Percentiles rank a stretch among this genome's conserved stretches.
Evolutionary conservation across 2,797 vertebrate species (phyloP).

Genomic region (Notolepis coatsorum): DNA sequence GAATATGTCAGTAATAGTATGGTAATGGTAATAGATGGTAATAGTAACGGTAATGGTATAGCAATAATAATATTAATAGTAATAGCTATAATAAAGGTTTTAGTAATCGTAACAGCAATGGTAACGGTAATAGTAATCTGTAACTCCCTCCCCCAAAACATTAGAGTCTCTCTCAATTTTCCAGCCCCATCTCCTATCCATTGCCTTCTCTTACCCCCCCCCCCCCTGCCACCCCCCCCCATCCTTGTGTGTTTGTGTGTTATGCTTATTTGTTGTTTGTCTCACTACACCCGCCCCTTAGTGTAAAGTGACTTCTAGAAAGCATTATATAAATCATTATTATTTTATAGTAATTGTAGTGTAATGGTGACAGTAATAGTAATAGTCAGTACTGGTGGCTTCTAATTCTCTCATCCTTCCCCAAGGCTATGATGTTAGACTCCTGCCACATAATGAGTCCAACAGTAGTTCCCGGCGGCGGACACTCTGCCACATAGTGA

Average conservation of each 20-base stretch:
- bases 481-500: constrained; percentile 40
- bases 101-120: background rate
- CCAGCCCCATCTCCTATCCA: too few species aligned
- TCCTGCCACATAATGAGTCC: constrained; percentile 53
- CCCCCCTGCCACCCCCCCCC: too few species aligned
- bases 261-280: too few species aligned
- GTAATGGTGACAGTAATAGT: constrained; percentile 2
- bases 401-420: constrained; percentile 21
- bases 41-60: background rate
- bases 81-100: background rate
- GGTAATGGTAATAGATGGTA: background rate
- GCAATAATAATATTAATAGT: background rate
- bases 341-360: too few species aligned
- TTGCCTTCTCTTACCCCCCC: too few species aligned
- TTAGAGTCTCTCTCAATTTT: too few species aligned
- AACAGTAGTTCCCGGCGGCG: constrained; percentile 14
- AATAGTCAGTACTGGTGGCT: constrained; percentile 25
- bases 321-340: too few species aligned
- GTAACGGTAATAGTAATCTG: background rate
- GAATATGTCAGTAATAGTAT: background rate
- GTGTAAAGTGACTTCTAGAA: too few species aligned
- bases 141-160: too few species aligned
- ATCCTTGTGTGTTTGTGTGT: too few species aligned
- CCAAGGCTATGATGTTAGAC: constrained; percentile 28
- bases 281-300: too few species aligned